Base-by-base conservation (phyloP, 2,797 vertebrate species). In the Arctocebus calabarensis region DNA sequence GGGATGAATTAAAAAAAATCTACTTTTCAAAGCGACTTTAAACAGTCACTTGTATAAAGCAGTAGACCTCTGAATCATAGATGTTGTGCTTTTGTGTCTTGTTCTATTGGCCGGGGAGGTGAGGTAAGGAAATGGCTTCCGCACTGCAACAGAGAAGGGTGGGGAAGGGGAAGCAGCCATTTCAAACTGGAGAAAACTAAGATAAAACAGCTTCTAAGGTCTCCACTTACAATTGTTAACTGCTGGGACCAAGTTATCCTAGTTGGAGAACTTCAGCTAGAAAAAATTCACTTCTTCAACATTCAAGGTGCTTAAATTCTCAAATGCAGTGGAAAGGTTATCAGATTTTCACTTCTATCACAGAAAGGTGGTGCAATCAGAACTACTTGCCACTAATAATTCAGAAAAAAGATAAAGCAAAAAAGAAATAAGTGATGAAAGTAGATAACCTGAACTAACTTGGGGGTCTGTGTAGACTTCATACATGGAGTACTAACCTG, bases 21-120 rank as follows among this genome's bases (percentile, higher is more conserved):
- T 94, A 95, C 57, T 61, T 91, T 96, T 92, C 45, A 84, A 90
- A 84, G 45, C 85, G 68, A 91, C 90, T 78, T 89, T 91, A 68
- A 93, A 78, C 23, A 94, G 73, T 79, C 34, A 84, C 71, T 83
- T 82, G 43, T 57, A 68, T 74, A 77, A 57, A 34, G 70, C 37
- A 97, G 86, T 90, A 75, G 64, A 91, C 87, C 64, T 92, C 59
- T 97, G 94, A 96, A 94, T 92, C 88, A 95, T 4, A 95, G 78
- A 83, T 73, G 71, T 92, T 97, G 73, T 88, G 93, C 94, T 97
- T 96, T 87, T 95, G 79, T 94, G 90, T 96, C 94, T 96, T 95
- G 61, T 91, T 94, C 94, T 92, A 75, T 19, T 84, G 90, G 74
- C 84, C 77, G 90, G 78, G 75, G 91, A 97, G 73, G 73, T 59